Evolutionary conservation across 1,140 invertebrate species (phyloP).

Genomic region (Megathymus violae): DNA sequence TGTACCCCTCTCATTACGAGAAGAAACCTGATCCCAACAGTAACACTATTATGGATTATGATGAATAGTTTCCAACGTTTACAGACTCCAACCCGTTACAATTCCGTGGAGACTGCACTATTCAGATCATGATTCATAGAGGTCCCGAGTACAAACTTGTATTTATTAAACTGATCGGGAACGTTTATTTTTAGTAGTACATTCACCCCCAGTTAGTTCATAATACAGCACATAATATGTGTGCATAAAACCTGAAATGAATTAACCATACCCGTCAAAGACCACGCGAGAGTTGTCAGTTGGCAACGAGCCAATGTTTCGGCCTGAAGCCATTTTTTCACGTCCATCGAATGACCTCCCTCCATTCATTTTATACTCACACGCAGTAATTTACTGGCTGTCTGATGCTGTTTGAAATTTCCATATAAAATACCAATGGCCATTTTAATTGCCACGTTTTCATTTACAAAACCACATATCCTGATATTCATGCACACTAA

Average conservation of each 20-base stretch:
- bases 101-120: too few species aligned
- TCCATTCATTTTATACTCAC: constrained; percentile 7
- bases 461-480: too few species aligned
- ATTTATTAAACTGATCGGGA: too few species aligned
- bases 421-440: not conserved
- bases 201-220: not conserved
- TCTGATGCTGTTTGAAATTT: constrained; percentile 1
- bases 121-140: too few species aligned
- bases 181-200: not conserved
- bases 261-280: constrained; percentile 28
- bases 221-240: constrained; percentile 11
- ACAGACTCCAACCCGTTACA: too few species aligned
- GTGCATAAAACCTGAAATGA: constrained; percentile 19
- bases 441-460: not conserved
- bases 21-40: too few species aligned
- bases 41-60: too few species aligned
- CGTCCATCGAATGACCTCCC: constrained; percentile 12
- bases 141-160: too few species aligned
- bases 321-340: constrained; percentile 27
- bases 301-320: constrained; percentile 19
- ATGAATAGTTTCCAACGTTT: too few species aligned
- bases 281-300: constrained; percentile 21
- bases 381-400: constrained; percentile 10
- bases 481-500: too few species aligned
- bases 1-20: too few species aligned